Base-by-base conservation (phyloP, 2,113 vertebrate genomes). In the Chauna torquata region DNA sequence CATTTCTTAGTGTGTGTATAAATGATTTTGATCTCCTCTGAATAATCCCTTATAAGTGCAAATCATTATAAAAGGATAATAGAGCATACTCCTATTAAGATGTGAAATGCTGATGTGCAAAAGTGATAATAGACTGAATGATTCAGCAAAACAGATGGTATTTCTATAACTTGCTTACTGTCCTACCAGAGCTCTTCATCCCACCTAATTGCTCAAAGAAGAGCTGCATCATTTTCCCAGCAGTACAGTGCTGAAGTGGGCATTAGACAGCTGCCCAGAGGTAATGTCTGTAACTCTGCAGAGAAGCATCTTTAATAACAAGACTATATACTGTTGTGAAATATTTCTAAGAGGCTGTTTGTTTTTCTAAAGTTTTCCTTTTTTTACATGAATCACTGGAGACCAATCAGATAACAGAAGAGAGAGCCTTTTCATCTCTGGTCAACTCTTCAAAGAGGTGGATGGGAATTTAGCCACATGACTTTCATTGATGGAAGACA, bases 281-380 rank as follows among this genome's bases (percentile, higher is more conserved):
- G 66, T 92, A 58, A 83, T 3, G 84, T 88, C 76, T 95, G 23
- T 40, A 80, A 57, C 76, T 84, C 91, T 93, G 72, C 3, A 12
- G 71, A 74, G 42, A 84, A 83, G 2, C 12, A 64, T 55, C 44
- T 81, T 91, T 78, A 49, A 90, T 82, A 95, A 40, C 50, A 90
- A 54, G 55, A 47, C 55, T 75, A 17, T 76, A 92, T 82, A 89
- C 7, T 80, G 23, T 77, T 88, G 45, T 78, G 75, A 82, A 91
- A 92, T 85, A 79, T 94, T 92, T 96, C 70, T 87, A 71, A 92
- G 44, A 88, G 14, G 57, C 18, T 88, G 59, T 32, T 86, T 85
- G 50, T 68, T 89, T 85, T 89, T 83, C 85, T 85, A 54, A 70
- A 95, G 72, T 91, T 87, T 68, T 45, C 12, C 59, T 49, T 61